phyloP scores from a whole-genome alignment of 2,113 vertebrate species.

The Calonectris borealis region DNA sequence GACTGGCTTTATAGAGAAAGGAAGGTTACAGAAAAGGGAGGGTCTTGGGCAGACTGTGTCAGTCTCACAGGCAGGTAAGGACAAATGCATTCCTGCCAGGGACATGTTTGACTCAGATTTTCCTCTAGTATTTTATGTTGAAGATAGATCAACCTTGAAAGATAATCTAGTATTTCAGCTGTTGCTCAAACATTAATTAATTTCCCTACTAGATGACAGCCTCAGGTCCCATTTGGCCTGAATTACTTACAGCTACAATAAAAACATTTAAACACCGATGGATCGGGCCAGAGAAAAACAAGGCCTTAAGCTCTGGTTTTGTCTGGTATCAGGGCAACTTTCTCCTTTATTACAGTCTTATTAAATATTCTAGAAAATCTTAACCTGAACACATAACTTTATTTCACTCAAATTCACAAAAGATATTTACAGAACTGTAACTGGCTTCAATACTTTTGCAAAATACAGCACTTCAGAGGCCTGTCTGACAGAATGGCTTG shows the following conservation, averaged over 20 bases:
- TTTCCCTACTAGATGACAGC: not conserved
- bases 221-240: not conserved
- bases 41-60: not conserved
- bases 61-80: not conserved
- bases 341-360: not conserved
- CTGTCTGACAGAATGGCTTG: not conserved
- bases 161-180: not conserved
- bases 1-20: not conserved
- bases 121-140: not conserved
- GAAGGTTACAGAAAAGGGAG: not conserved
- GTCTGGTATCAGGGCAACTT: not conserved
- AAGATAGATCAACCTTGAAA: not conserved
- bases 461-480: not conserved
- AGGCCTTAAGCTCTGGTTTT: not conserved
- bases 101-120: not conserved
- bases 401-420: slow-evolving; percentile 2
- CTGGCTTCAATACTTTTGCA: not conserved
- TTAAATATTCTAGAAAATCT: not conserved
- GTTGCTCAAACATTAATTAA: not conserved
- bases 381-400: not conserved
- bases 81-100: not conserved
- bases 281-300: not conserved
- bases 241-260: not conserved
- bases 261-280: not conserved
- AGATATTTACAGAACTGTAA: slow-evolving; percentile 12